A percentile compares a stretch with the other conserved stretches of the same genome.
Evolutionary conservation across 2,113 vertebrate species (phyloP).

Genomic region (Thunnus thynnus): DNA sequence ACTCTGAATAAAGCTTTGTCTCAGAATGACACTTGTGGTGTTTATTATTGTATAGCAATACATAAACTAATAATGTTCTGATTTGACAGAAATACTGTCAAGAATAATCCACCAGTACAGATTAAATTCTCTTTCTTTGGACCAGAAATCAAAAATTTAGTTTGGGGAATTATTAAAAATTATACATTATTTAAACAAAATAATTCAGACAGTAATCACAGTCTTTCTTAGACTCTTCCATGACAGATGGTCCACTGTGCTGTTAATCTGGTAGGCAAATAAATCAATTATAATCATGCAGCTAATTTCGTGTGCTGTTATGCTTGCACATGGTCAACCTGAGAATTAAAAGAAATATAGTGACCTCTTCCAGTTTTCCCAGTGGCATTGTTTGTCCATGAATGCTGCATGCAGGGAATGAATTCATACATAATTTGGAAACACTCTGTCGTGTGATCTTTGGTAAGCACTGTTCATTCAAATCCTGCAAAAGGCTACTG

Average conservation of each 20-base stretch:
- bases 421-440: conserved; percentile 76
- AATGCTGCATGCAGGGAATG: conserved; percentile 55
- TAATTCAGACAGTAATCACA: conserved; percentile 22
- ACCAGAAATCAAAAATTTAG: background rate
- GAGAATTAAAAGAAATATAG: conserved; percentile 37
- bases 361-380: conserved; percentile 58
- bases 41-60: background rate
- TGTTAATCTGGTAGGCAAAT: conserved; percentile 36
- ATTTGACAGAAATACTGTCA: conserved; percentile 3
- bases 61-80: background rate
- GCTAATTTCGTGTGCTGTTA: conserved; percentile 12
- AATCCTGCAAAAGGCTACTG: conserved; percentile 56
- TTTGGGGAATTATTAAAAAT: conserved; percentile 1
- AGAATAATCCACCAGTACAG: conserved; percentile 33
- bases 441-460: conserved; percentile 67
- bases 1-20: background rate
- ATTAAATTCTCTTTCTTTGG: background rate
- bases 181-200: background rate
- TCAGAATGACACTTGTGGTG: background rate
- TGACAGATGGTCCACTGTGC: background rate
- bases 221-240: background rate
- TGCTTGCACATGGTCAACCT: conserved; percentile 17
- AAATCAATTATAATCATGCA: conserved; percentile 28
- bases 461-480: conserved; percentile 65
- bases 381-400: conserved; percentile 38